Conservation (phyloP, 1,140 invertebrate genomes). For the Drosophila pruinosa region DNA sequence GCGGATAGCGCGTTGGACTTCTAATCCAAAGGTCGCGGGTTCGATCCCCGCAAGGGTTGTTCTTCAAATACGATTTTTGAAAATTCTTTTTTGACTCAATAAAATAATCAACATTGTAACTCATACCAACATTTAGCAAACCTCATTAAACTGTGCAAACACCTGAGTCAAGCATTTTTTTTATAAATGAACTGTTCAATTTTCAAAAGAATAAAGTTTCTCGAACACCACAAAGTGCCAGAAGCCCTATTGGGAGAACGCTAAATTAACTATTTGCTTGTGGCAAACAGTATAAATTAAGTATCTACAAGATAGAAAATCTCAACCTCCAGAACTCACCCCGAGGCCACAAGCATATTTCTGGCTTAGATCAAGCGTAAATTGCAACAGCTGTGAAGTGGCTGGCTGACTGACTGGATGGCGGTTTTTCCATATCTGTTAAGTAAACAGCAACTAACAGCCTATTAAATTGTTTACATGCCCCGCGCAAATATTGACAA, state of each 20-base stretch:
- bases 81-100: background rate
- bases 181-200: conserved; percentile 58
- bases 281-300: conserved; percentile 49
- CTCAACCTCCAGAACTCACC: conserved; percentile 44
- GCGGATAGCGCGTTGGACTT: conserved; percentile 86
- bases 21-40: conserved; percentile 87
- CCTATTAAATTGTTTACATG: conserved; percentile 81
- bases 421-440: conserved; percentile 52
- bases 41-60: conserved; percentile 87
- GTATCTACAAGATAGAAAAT: conserved; percentile 60
- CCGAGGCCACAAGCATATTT: conserved; percentile 19
- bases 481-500: conserved; percentile 72
- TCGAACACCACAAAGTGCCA: conserved; percentile 50
- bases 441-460: conserved; percentile 60
- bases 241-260: conserved; percentile 15
- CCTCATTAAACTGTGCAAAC: conserved; percentile 64
- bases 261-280: conserved; percentile 66
- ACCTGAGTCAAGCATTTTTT: conserved; percentile 24
- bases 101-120: background rate
- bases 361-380: conserved; percentile 67
- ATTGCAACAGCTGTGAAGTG: conserved; percentile 80
- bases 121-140: conserved; percentile 5
- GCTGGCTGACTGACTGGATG: conserved; percentile 32
- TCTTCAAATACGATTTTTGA: background rate
- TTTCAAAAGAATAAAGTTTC: conserved; percentile 42